phyloP scores from a whole-genome alignment of 1,140 invertebrate genomes.

The Ephestia elutella region DNA sequence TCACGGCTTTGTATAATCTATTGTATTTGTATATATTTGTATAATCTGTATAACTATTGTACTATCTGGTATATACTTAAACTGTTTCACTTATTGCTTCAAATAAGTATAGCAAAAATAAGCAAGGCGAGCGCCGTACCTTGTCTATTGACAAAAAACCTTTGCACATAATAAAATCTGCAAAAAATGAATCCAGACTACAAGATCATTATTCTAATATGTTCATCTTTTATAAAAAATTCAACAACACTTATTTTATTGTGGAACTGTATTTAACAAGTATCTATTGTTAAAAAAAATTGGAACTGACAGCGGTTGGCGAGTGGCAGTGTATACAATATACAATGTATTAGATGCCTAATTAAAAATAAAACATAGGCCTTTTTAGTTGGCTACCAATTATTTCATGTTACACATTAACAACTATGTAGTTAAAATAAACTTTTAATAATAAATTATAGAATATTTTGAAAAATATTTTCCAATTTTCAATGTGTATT shows the following conservation, averaged over 20 bases:
- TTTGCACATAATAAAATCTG: conserved; percentile 66
- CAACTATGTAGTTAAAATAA: conserved; percentile 15
- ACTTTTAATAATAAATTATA: conserved; percentile 40
- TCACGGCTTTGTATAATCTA: conserved; percentile 64
- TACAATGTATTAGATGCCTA: conserved; percentile 30
- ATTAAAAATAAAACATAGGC: conserved; percentile 50
- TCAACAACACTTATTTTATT: conserved; percentile 73
- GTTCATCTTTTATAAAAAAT: conserved; percentile 72
- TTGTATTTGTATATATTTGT: conserved; percentile 62
- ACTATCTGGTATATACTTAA: conserved; percentile 61
- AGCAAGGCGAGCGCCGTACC: conserved; percentile 57
- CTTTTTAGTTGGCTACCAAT: conserved; percentile 71
- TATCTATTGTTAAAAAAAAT: conserved; percentile 67
- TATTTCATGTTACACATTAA: conserved; percentile 37
- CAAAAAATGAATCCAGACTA: conserved; percentile 73
- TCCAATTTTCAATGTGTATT: conserved; percentile 56
- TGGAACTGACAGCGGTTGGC: conserved; percentile 66
- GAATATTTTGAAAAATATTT: conserved; percentile 27
- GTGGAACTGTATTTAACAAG: conserved; percentile 71
- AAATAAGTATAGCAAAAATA: conserved; percentile 64
- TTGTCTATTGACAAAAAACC: conserved; percentile 32
- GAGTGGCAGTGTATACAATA: conserved; percentile 64
- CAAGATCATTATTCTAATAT: conserved; percentile 73
- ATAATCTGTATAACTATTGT: conserved; percentile 68
- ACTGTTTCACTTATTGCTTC: conserved; percentile 44